Conservation (phyloP, 2,888 invertebrate genomes). For the Spodoptera exigua region DNA sequence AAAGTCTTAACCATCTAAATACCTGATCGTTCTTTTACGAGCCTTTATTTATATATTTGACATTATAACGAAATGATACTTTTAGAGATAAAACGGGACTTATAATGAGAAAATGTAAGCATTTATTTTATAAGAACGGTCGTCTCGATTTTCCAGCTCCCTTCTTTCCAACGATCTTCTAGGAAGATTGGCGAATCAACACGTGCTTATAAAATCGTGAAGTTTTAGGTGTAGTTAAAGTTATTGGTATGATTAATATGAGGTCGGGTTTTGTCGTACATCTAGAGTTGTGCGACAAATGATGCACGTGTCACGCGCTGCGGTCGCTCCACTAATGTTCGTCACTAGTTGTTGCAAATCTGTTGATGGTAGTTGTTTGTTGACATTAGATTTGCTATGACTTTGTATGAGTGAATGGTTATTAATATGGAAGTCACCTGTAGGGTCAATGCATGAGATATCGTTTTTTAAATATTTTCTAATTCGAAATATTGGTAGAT, state of each 20-base stretch:
- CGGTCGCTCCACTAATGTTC: slow-evolving; percentile 10
- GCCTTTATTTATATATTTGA: too few species aligned
- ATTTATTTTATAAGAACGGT: too few species aligned
- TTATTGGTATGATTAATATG: slow-evolving; percentile 24
- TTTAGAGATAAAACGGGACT: too few species aligned
- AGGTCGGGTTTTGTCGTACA: slow-evolving; percentile 18
- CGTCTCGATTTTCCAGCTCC: too few species aligned
- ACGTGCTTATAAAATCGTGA: slow-evolving; percentile 28
- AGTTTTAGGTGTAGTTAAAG: slow-evolving; percentile 19
- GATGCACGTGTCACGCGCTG: slow-evolving; percentile 16
- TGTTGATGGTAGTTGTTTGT: slow-evolving; percentile 8
- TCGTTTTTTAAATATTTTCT: too few species aligned
- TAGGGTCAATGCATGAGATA: too few species aligned
- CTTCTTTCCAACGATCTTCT: not conserved
- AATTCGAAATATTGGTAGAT: too few species aligned
- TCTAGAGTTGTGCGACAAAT: slow-evolving; percentile 22
- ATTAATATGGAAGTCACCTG: too few species aligned
- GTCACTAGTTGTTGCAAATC: slow-evolving; percentile 34
- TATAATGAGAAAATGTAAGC: too few species aligned
- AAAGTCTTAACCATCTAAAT: too few species aligned
- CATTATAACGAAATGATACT: too few species aligned
- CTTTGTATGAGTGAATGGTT: not conserved
- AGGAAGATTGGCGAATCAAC: slow-evolving; percentile 10
- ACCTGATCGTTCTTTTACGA: too few species aligned
- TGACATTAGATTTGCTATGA: slow-evolving; percentile 11